Evolutionary conservation across 2,797 vertebrate genomes (phyloP), one percentile per base, ranked within the genome.

Genomic region (Myotis pilosus): DNA sequence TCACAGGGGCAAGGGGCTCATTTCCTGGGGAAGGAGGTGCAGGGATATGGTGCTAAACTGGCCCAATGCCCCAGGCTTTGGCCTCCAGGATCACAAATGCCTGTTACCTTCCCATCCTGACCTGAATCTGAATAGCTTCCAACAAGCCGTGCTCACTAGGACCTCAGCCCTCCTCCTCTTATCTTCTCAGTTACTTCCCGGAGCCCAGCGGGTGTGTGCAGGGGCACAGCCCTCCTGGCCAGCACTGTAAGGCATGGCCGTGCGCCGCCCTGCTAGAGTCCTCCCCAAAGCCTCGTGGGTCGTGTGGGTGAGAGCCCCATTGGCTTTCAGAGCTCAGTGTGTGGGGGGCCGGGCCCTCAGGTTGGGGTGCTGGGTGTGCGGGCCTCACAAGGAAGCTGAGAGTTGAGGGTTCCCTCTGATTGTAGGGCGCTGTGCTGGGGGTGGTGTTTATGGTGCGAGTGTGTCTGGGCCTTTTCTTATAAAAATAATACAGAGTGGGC

Each of bases 201-300:
- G 66, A 69, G n/a, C 19, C 16, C 25, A 36, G 12, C n/a, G 23
- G 3, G 6, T 8, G 8, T 66, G 47, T 41, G 28, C 51, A 49
- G 76, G 49, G 25, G 62, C 41, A 12, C 19, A 69, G 15, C 28
- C 23, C 22, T 36, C 47, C 36, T 83, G 69, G n/a, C 36, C 25
- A 44, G 33, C 33, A 9, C 0, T 5, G 19, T 17, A 6, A 9
- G 44, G 53, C 22, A 12, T 75, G 66, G 11, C 23, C 0, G 0
- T 33, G 41, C 3, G 0, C 84, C 1, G 16, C 22, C 28, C 11
- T 60, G 68, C 5, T 25, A 2, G 8, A n/a, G 51, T 60, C 44
- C 17, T 64, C 10, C 85, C 49, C 53, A 4, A 28, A 60, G 57
- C 85, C 82, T 64, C 9, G 1, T 38, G 36, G 20, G 49, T 44